Conservation (phyloP, 2,113 vertebrate species). For the Fregetta grallaria region DNA sequence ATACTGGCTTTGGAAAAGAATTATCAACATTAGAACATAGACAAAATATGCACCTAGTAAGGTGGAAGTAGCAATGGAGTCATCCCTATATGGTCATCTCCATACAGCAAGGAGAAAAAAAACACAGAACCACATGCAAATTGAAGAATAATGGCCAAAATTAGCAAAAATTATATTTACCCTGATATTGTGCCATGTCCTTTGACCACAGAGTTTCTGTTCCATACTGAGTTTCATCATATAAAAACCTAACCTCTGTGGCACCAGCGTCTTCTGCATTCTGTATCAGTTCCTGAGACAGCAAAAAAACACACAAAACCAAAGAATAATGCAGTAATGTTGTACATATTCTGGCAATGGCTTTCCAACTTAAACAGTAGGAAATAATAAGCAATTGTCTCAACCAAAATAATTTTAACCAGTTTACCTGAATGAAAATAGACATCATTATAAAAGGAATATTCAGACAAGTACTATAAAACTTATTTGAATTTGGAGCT, state of each 20-base stretch:
- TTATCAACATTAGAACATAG: neutral
- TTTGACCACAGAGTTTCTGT: constrained; percentile 93
- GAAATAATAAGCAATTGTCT: neutral
- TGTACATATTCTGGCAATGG: neutral
- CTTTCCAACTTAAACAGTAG: neutral
- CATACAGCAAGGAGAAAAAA: neutral
- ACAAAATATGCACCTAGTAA: neutral
- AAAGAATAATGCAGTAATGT: neutral
- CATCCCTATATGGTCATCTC: neutral
- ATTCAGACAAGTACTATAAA: neutral
- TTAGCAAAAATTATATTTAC: constrained; percentile 65
- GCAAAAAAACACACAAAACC: neutral
- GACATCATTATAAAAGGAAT: neutral
- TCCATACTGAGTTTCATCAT: constrained; percentile 93
- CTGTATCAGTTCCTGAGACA: constrained; percentile 92
- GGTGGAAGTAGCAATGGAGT: neutral
- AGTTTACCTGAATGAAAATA: neutral
- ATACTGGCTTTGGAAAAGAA: neutral
- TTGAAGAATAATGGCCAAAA: neutral
- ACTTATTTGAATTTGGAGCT: neutral
- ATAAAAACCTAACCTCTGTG: constrained; percentile 93
- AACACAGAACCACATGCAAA: neutral
- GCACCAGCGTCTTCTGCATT: constrained; percentile 99
- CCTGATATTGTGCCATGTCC: constrained; percentile 94
- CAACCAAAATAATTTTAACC: neutral